phyloP scores from a whole-genome alignment of 1,140 invertebrate genomes.

The Heliconius nattereri region DNA sequence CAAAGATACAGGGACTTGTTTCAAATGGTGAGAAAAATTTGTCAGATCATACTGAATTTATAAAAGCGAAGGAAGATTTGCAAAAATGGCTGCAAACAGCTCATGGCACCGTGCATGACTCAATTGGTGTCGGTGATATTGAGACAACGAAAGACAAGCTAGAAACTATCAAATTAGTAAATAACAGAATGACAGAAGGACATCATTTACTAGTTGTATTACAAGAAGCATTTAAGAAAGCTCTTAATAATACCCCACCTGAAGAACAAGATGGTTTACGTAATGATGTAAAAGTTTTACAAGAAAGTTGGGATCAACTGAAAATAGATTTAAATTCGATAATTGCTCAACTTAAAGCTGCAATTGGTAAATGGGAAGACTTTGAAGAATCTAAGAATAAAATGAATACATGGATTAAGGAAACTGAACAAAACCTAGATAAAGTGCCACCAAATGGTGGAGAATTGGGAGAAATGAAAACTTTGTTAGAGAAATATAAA shows the following conservation, averaged over 20 bases:
- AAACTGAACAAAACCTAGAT: constrained; percentile 84
- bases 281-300: constrained; percentile 87
- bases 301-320: constrained; percentile 91
- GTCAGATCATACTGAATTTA: constrained; percentile 93
- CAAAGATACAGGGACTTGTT: constrained; percentile 89
- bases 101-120: constrained; percentile 90
- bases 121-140: constrained; percentile 90
- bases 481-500: constrained; percentile 91
- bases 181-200: constrained; percentile 90
- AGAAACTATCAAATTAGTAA: constrained; percentile 88
- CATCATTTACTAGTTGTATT: constrained; percentile 90
- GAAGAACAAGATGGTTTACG: constrained; percentile 90
- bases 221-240: constrained; percentile 92
- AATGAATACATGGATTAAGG: constrained; percentile 87
- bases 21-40: constrained; percentile 93
- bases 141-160: constrained; percentile 90
- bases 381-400: constrained; percentile 86
- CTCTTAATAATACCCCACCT: constrained; percentile 89
- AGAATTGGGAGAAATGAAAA: constrained; percentile 95
- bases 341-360: constrained; percentile 88
- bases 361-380: constrained; percentile 90
- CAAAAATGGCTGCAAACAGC: constrained; percentile 90
- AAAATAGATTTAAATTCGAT: constrained; percentile 90
- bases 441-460: constrained; percentile 87
- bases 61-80: constrained; percentile 91